Percentiles rank a stretch among this genome's conserved stretches.
These are phyloP conservation scores for Cygnus buccinator DNA, from an alignment of 2,113 vertebrate genomes.

Conservation along the genomic window DNA sequence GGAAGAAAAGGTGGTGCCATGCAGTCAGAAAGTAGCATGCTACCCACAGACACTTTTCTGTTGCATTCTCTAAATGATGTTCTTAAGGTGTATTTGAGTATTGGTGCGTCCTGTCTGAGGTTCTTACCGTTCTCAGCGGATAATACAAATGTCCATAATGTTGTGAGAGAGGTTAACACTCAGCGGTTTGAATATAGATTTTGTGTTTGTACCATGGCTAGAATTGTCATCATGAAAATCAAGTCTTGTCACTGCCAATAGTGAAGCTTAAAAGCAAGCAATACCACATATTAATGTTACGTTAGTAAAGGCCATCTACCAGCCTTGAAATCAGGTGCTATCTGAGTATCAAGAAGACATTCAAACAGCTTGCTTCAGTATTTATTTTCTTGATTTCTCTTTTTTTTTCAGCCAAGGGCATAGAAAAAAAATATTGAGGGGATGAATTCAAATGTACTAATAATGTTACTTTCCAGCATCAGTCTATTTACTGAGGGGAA, in stretches of 20 bases:
- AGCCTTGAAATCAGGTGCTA: neutral
- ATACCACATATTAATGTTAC: neutral
- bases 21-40: neutral
- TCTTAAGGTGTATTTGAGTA: neutral
- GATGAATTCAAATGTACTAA: neutral
- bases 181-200: neutral
- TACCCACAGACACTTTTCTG: neutral
- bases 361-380: neutral
- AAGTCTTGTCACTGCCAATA: neutral
- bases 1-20: neutral
- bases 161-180: neutral
- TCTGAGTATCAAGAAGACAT: neutral
- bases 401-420: neutral
- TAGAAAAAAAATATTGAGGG: neutral
- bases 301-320: neutral
- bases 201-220: neutral
- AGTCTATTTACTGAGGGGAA: neutral
- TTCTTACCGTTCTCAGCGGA: neutral
- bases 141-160: neutral
- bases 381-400: neutral
- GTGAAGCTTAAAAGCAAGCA: neutral
- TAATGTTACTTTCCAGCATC: neutral
- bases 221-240: neutral
- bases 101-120: neutral
- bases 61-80: neutral